phyloP scores from a whole-genome alignment of 2,797 vertebrate species.

The Taenioides sp. region DNA sequence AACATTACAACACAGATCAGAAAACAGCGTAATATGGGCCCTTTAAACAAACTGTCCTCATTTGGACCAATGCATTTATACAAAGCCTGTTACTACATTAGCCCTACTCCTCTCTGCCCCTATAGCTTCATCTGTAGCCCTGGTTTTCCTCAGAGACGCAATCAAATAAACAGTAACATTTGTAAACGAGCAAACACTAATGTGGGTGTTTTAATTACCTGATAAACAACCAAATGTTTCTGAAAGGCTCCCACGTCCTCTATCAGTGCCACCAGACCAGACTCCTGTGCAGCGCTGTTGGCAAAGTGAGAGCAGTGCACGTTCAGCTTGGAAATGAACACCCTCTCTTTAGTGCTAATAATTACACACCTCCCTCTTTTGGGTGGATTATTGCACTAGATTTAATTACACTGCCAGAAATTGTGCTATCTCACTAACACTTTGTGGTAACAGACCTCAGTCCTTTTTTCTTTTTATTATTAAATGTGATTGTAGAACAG shows the following conservation, averaged over 20 bases:
- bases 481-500: neutral
- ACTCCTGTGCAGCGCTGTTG: conserved; percentile 7
- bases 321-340: conserved; percentile 12
- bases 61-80: neutral
- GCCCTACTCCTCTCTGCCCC: conserved; percentile 1
- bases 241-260: conserved; percentile 14
- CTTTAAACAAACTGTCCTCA: neutral
- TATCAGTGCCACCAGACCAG: conserved; percentile 19
- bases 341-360: conserved; percentile 10
- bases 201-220: conserved; percentile 42
- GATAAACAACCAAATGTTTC: conserved; percentile 35
- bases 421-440: conserved; percentile 18
- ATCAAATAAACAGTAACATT: conserved; percentile 7
- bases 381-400: conserved; percentile 23
- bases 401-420: conserved; percentile 20
- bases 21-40: too few relatives aligned
- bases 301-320: conserved; percentile 16
- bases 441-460: neutral
- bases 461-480: conserved; percentile 17
- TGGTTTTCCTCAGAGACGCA: conserved; percentile 8
- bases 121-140: conserved; percentile 1
- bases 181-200: conserved; percentile 23
- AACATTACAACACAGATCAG: too few relatives aligned
- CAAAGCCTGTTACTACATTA: neutral
- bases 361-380: conserved; percentile 22